Percentiles rank a stretch among this genome's conserved stretches.
phyloP scores from a whole-genome alignment of 2,888 invertebrate species.

The Sesia apiformis region DNA sequence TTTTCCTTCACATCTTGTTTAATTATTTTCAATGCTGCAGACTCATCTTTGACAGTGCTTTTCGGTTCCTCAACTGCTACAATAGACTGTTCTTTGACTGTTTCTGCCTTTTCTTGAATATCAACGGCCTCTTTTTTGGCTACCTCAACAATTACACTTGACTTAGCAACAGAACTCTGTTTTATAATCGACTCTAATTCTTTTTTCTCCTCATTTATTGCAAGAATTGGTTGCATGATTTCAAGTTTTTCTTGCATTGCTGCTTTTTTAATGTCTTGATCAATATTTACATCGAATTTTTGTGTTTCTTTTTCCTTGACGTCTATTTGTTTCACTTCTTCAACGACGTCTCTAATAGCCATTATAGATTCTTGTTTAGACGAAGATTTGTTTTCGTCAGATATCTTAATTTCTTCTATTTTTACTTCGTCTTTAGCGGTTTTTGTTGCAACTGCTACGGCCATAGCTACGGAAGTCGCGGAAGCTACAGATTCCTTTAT shows the following conservation, averaged over 20 bases:
- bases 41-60: conserved; percentile 9
- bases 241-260: conserved; percentile 1
- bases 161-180: no score
- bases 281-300: conserved; percentile 7
- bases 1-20: conserved; percentile 5
- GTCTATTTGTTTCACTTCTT: background rate
- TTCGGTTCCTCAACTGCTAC: conserved; percentile 9
- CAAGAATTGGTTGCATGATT: background rate
- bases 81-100: conserved; percentile 1
- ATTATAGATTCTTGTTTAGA: background rate
- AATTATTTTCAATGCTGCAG: conserved; percentile 4
- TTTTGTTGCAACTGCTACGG: conserved; percentile 20
- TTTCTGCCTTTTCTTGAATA: conserved; percentile 8
- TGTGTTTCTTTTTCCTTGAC: conserved; percentile 1
- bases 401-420: background rate
- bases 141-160: conserved; percentile 11
- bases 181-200: background rate
- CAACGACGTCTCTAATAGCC: background rate
- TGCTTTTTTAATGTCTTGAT: conserved; percentile 10
- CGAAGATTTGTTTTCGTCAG: background rate
- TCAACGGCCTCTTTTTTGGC: conserved; percentile 13
- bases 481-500: conserved; percentile 1
- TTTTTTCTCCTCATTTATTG: conserved; percentile 6
- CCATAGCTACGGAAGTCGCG: conserved; percentile 5
- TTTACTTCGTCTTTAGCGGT: conserved; percentile 13